These are phyloP conservation scores for Temnothorax ravouxi DNA, from an alignment of 2,888 invertebrate genomes.

Conservation along the genomic window DNA sequence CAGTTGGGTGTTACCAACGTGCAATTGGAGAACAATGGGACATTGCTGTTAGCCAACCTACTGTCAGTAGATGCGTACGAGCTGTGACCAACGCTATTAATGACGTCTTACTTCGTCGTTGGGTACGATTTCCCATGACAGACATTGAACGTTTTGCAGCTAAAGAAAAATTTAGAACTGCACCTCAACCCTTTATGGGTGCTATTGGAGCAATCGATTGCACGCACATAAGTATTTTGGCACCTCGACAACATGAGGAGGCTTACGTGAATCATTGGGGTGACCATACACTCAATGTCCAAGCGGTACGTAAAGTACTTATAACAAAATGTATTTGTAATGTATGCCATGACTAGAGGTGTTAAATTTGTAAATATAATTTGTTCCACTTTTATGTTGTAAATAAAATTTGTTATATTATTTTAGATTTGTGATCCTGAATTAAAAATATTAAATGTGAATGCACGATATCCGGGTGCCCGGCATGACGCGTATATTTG, in stretches of 20 bases:
- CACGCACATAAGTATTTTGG: no score
- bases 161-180: no score
- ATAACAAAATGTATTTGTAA: background rate
- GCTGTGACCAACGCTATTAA: background rate
- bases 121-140: background rate
- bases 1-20: constrained; percentile 1
- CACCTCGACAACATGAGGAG: no score
- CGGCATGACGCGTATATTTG: constrained; percentile 4
- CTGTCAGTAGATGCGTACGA: background rate
- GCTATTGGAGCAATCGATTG: no score
- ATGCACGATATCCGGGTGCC: constrained; percentile 16
- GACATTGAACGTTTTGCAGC: no score
- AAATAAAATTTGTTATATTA: background rate
- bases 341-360: background rate
- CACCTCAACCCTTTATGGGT: no score
- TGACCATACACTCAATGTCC: background rate
- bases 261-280: no score
- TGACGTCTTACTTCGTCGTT: background rate
- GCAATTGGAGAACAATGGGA: constrained; percentile 4
- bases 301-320: background rate
- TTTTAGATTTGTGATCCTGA: constrained; percentile 8
- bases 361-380: background rate
- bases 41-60: background rate
- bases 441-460: constrained; percentile 9
- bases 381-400: background rate